Base-by-base conservation (phyloP, 37 sponge, comb jelly and placozoan genomes). In the Spongilla lacustris region DNA sequence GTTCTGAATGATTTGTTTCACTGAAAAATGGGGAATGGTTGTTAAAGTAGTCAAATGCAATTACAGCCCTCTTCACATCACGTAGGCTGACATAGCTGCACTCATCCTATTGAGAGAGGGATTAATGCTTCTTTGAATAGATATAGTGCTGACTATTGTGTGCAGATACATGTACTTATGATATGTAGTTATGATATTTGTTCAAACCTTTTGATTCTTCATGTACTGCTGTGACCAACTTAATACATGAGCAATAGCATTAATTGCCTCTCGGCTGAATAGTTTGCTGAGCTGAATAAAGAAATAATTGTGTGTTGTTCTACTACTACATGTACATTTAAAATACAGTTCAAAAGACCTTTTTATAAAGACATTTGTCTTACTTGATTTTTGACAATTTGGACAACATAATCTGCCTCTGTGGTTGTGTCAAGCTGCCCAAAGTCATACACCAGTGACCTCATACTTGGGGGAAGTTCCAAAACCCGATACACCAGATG, bases 31-130 rank as follows among this genome's bases (percentile, higher is more conserved):
- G 30, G 12, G 25, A 30, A 13, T 73, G 79, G 28, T 83, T 75
- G 49, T 66, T 71, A 71, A 94, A 89, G 80, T 89, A 89, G 34
- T 84, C 89, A 82, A 91, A 90, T 22, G 91, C 95, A 78, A 91
- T 91, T 89, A 94, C 87, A 17, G 87, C 84, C 67, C 95, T 88
- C 36, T 94, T 92, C 17, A 94, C 92, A 84, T 94, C 95, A 30
- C 95, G 50, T 28, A 94, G 80, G 67, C 95, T 94, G 30, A 94
- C 95, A 94, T 87, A 94, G 74, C 94, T 92, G 75, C 94, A 95
- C 73, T 92, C 93, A 78, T 95, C 90, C 90, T 95, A 67, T 66
- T 34, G 41, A 71, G 71, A 35, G 17, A 31, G 41, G 41, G 41
- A 41, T 41, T 41, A 41, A 41, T 41, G 41, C 6, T 41, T 41